Evolutionary conservation across 2,888 invertebrate genomes (phyloP), one percentile per base, ranked within the genome.

Genomic region (Miltochrista miniata): DNA sequence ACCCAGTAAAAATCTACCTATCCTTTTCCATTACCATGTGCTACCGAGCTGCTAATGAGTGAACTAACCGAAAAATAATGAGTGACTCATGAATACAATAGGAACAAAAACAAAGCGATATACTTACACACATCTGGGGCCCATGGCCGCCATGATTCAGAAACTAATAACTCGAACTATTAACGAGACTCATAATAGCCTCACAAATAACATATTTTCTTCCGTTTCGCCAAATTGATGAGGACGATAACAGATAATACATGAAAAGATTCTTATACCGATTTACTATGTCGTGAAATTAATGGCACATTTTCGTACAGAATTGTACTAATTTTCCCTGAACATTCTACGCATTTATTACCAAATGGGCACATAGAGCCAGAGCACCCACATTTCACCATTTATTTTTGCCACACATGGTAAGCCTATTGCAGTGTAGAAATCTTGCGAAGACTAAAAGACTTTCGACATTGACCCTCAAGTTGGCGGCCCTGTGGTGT

Each of bases 81-180:
- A 48, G 43, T 48, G 48, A 42, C 31, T 43, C 48, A 48, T 43
- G 48, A 48, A 48, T 43, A 37, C 24, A 18, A 15, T 30, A 39
- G 36, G 9, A 31, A 36, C 31, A 15, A 8, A 48, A 48, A 48
- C 48, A 48, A 48, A 42, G 48, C 42, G 8, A n/a, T 24, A 43
- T 14, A 45, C 13, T 45, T 24, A 38, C 37, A 48, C 31, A 48
- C 48, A 48, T 48, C 48, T 48, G 43, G 13, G 33, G 36, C 34
- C 45, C 30, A 33, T 38, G 31, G 45, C 18, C 7, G 13, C 49
- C 34, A 45, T 56, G 44, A 53, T 35, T 54, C 53, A 56, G 35
- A 29, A 18, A 38, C 38, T 65, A 52, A 65, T 54, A 33, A 42
- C 51, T 43, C n/a, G 18, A 54, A 31, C 58, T 39, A 48, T 65